Conservation (phyloP, 1,140 invertebrate genomes). For the Aphaenogaster rudis region DNA sequence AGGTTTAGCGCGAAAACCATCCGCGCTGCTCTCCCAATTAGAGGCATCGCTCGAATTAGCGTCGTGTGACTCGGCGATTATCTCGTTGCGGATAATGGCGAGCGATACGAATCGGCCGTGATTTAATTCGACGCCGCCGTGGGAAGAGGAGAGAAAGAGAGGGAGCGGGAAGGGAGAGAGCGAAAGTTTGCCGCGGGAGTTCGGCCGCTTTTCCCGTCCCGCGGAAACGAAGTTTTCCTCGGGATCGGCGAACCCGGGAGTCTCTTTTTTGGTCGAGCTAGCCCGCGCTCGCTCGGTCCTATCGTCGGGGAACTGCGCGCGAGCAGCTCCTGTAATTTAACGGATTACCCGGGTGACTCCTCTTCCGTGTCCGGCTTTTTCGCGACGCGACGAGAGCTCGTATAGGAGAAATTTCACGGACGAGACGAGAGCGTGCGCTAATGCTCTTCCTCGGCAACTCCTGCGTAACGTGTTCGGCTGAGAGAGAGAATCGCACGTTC, state of each 20-base stretch:
- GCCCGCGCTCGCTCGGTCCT: neutral
- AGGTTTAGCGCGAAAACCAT: slow-evolving; percentile 1
- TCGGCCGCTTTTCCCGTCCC: neutral
- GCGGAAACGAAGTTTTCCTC: slow-evolving; percentile 53
- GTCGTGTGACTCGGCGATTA: slow-evolving; percentile 28
- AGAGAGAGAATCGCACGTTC: neutral
- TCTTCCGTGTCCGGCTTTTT: slow-evolving; percentile 36
- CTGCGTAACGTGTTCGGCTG: neutral
- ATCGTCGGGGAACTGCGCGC: slow-evolving; percentile 22
- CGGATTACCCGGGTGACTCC: slow-evolving; percentile 37
- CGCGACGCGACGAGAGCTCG: neutral
- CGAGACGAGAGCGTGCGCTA: slow-evolving; percentile 9
- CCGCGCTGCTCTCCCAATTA: slow-evolving; percentile 30
- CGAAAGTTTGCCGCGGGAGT: slow-evolving; percentile 7
- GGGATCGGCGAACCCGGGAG: neutral
- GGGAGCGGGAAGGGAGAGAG: no score
- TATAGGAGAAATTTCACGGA: neutral
- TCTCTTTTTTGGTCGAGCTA: neutral
- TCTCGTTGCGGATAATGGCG: slow-evolving; percentile 12
- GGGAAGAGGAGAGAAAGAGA: neutral
- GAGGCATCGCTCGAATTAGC: slow-evolving; percentile 44
- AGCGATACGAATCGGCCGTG: slow-evolving; percentile 30
- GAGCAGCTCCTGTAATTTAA: slow-evolving; percentile 41
- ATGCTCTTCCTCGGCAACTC: neutral
- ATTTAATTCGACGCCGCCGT: slow-evolving; percentile 19